Evolutionary conservation across 53 echinoderm and acorn worm genomes (phyloP).

Genomic region (Hippasteria phrygiana): DNA sequence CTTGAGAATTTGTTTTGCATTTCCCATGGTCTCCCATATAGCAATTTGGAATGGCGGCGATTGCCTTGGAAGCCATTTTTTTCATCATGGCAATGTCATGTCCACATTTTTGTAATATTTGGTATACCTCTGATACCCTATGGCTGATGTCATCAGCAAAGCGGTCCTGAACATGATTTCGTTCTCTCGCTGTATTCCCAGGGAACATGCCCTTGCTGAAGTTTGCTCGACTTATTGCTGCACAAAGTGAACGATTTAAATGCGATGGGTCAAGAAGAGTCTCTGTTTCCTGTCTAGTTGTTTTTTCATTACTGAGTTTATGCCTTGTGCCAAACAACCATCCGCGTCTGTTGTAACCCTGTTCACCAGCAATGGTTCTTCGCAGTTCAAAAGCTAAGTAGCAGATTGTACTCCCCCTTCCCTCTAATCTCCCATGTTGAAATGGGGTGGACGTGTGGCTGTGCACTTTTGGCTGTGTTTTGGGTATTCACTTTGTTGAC

Average conservation of each 20-base stretch:
- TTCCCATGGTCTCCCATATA: not conserved
- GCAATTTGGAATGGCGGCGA: not conserved
- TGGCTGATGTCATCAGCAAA: slow-evolving; percentile 10
- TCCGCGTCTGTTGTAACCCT: slow-evolving; percentile 56
- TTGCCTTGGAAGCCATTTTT: not conserved
- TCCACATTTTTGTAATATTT: no score
- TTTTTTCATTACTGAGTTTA: slow-evolving; percentile 29
- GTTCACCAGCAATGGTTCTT: not conserved
- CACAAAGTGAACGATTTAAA: slow-evolving; percentile 34
- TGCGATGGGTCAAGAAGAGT: not conserved
- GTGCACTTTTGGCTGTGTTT: slow-evolving; percentile 21
- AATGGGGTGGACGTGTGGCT: not conserved
- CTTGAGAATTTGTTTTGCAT: not conserved
- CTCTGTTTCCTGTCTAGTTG: not conserved
- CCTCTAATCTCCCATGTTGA: slow-evolving; percentile 17
- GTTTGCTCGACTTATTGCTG: slow-evolving; percentile 8
- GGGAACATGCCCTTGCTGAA: not conserved
- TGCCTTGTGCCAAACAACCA: slow-evolving; percentile 42
- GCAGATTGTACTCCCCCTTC: slow-evolving; percentile 32
- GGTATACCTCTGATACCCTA: not conserved
- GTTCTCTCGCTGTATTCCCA: not conserved
- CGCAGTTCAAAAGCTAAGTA: not conserved
- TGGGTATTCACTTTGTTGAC: not conserved
- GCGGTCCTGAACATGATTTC: not conserved
- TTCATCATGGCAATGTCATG: not conserved